phyloP scores from a whole-genome alignment of 2,113 vertebrate genomes.

The Sceloporus undulatus region DNA sequence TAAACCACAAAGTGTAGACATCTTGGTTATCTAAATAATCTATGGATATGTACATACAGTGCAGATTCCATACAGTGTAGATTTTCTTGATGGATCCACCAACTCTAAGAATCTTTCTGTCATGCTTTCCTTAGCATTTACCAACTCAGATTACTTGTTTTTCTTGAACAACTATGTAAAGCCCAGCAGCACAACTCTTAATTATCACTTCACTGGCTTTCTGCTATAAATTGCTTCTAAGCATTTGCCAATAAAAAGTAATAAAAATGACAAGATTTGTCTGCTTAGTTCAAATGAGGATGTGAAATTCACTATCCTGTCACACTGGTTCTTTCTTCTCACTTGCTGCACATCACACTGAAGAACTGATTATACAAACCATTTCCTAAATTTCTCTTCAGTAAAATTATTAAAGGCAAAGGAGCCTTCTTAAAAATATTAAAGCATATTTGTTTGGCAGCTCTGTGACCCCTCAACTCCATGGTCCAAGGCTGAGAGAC shows the following conservation, averaged over 20 bases:
- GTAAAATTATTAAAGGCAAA: not conserved
- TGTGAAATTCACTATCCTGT: not conserved
- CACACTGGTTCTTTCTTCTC: not conserved
- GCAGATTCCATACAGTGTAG: not conserved
- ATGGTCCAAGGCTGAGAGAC: not conserved
- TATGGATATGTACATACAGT: not conserved
- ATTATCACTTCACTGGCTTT: not conserved
- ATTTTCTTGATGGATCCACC: not conserved
- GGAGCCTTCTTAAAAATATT: too few species aligned
- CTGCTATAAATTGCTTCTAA: slow-evolving; percentile 2
- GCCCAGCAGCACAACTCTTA: not conserved
- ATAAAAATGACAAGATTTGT: not conserved
- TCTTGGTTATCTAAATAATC: not conserved
- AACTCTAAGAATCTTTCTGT: too few species aligned
- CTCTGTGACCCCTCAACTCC: too few species aligned
- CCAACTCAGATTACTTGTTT: not conserved
- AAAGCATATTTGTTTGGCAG: not conserved
- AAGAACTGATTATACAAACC: not conserved
- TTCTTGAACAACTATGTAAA: not conserved
- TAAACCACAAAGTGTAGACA: not conserved
- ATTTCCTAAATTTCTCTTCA: not conserved
- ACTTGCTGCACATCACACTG: not conserved
- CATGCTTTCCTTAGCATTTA: not conserved
- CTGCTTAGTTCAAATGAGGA: not conserved
- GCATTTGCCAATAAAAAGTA: not conserved